Evolutionary conservation across 1,140 invertebrate species (phyloP).

Genomic region (Drosophila bocqueti): DNA sequence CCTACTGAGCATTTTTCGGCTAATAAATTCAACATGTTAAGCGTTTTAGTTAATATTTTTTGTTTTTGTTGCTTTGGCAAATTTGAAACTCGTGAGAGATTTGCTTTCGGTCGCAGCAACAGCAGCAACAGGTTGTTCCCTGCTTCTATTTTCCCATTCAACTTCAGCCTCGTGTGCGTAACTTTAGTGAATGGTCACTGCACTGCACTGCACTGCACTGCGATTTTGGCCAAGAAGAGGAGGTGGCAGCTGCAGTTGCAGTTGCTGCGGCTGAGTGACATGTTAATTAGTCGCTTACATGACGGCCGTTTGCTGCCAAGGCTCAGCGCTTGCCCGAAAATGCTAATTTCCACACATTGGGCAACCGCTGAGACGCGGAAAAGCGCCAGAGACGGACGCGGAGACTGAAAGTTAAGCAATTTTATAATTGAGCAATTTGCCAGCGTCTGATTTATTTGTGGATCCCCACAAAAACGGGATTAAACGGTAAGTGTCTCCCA

Average conservation of each 20-base stretch:
- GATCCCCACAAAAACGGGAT: slow-evolving; percentile 32
- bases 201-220: slow-evolving; percentile 16
- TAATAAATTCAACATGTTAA: slow-evolving; percentile 83
- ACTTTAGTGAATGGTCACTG: slow-evolving; percentile 53
- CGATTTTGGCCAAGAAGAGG: slow-evolving; percentile 3
- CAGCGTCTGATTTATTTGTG: slow-evolving; percentile 74
- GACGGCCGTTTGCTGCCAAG: slow-evolving; percentile 75
- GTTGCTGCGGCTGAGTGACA: slow-evolving; percentile 66
- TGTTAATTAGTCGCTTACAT: slow-evolving; percentile 84
- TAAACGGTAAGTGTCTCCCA: slow-evolving; percentile 16
- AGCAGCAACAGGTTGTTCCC: slow-evolving; percentile 57
- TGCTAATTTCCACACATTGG: slow-evolving; percentile 72
- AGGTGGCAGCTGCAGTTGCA: slow-evolving; percentile 20
- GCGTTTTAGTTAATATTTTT: slow-evolving; percentile 46
- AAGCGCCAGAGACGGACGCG: slow-evolving; percentile 19
- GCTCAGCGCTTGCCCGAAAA: slow-evolving; percentile 65
- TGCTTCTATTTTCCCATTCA: slow-evolving; percentile 64
- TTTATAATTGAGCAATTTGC: slow-evolving; percentile 78
- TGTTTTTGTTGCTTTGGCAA: slow-evolving; percentile 52
- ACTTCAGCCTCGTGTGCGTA: slow-evolving; percentile 62
- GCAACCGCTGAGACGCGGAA: slow-evolving; percentile 47
- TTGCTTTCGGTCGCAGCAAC: slow-evolving; percentile 47
- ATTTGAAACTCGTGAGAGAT: slow-evolving; percentile 83
- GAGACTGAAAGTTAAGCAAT: slow-evolving; percentile 56
- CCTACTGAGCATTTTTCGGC: slow-evolving; percentile 53